Evolutionary conservation across 2,113 vertebrate species (phyloP).

Genomic region (Hystrix brachyura): DNA sequence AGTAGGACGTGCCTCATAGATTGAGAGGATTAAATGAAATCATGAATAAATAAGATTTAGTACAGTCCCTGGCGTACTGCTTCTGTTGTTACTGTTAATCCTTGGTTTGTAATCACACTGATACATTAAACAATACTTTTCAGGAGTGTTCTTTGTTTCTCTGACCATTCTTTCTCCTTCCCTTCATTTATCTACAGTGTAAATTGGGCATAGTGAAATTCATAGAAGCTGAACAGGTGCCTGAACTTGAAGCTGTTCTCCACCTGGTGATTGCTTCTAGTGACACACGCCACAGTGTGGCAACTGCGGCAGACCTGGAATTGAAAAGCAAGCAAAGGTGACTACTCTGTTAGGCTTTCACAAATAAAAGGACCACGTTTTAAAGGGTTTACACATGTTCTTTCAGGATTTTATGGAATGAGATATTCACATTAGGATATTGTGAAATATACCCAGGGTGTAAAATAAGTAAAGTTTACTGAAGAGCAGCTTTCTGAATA

Average conservation of each 20-base stretch:
- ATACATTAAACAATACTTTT: neutral
- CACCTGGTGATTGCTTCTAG: constrained; percentile 98
- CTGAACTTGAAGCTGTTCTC: constrained; percentile 96
- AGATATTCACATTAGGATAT: neutral
- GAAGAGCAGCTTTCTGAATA: constrained; percentile 3
- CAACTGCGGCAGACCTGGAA: constrained; percentile 98
- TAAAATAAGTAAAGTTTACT: constrained; percentile 30
- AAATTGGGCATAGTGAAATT: constrained; percentile 99
- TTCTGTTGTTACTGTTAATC: neutral
- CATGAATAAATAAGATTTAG: neutral
- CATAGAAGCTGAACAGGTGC: constrained; percentile 97
- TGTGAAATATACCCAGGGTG: neutral
- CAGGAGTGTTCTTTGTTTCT: neutral
- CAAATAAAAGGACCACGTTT: neutral
- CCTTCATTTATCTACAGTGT: constrained; percentile 89
- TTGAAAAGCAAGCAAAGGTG: constrained; percentile 99
- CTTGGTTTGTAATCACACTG: constrained; percentile 41
- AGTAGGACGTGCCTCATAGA: neutral
- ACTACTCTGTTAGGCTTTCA: neutral
- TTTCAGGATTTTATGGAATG: neutral
- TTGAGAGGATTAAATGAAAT: constrained; percentile 74
- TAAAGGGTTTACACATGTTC: neutral
- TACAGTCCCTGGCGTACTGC: constrained; percentile 22
- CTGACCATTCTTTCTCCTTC: constrained; percentile 22
- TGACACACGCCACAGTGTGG: constrained; percentile 97